Percentiles rank a stretch among this genome's conserved stretches.
phyloP scores from a whole-genome alignment of 2,888 invertebrate genomes.

The Eupithecia tripunctaria region DNA sequence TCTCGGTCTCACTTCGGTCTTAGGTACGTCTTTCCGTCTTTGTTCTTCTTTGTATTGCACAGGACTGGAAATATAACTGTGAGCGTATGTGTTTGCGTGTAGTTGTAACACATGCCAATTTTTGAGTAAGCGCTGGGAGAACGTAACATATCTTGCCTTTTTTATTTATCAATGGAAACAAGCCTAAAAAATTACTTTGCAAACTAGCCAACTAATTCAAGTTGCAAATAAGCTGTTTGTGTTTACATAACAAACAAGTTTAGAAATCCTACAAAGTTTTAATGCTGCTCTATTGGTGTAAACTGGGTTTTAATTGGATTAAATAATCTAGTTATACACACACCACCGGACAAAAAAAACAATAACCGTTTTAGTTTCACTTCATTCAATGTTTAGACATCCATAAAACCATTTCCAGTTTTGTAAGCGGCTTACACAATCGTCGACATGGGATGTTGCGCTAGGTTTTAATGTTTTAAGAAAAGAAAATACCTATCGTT shows the following conservation, averaged over 20 bases:
- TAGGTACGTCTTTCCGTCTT: no score
- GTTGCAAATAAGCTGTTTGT: constrained; percentile 6
- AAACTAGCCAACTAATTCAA: constrained; percentile 14
- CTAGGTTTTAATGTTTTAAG: neutral
- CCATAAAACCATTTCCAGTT: neutral
- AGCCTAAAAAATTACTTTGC: neutral
- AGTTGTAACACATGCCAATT: no score
- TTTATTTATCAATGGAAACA: no score
- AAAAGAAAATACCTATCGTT: neutral
- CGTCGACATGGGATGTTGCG: neutral
- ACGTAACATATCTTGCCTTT: no score
- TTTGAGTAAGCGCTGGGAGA: no score
- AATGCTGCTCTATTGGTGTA: constrained; percentile 8
- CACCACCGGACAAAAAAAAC: neutral
- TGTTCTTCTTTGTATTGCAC: no score
- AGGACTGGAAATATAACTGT: no score
- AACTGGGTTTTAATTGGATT: constrained; percentile 9
- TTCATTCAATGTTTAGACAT: neutral
- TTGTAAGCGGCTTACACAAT: neutral
- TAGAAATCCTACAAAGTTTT: constrained; percentile 1
- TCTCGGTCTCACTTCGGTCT: no score
- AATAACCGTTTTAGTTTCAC: neutral
- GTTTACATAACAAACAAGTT: constrained; percentile 10
- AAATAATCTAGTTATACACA: neutral
- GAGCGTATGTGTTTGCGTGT: no score